phyloP scores from a whole-genome alignment of 2,888 invertebrate species.

The Trisateles emortualis region DNA sequence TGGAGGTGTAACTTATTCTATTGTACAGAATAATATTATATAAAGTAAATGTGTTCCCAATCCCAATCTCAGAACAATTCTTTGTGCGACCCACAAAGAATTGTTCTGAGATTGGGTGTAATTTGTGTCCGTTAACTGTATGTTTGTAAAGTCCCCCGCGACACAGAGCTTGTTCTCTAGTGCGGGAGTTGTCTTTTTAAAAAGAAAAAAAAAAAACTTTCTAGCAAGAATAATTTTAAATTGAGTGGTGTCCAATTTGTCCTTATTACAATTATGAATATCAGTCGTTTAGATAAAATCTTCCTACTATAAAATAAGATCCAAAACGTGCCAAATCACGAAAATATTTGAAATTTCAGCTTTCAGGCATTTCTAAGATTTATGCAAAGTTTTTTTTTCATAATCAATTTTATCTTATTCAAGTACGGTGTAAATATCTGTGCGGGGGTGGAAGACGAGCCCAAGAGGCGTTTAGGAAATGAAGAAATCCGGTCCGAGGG shows the following conservation, averaged over 20 bases:
- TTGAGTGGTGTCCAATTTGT: not conserved
- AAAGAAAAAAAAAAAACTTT: too few relatives aligned
- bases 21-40: too few relatives aligned
- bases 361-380: constrained; percentile 6
- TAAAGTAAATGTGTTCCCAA: too few relatives aligned
- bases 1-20: too few relatives aligned
- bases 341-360: constrained; percentile 4
- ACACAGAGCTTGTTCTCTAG: too few relatives aligned
- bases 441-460: constrained; percentile 38
- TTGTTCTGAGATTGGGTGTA: too few relatives aligned
- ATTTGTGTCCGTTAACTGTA: too few relatives aligned
- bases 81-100: too few relatives aligned
- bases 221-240: too few relatives aligned
- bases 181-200: too few relatives aligned
- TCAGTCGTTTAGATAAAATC: not conserved
- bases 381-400: constrained; percentile 18
- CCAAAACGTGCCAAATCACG: constrained; percentile 6
- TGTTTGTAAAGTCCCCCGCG: too few relatives aligned
- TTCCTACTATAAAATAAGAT: not conserved
- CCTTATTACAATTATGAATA: not conserved
- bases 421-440: constrained; percentile 48
- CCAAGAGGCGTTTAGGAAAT: constrained; percentile 69
- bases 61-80: too few relatives aligned
- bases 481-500: constrained; percentile 70
- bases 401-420: constrained; percentile 37